Percentiles rank a stretch among this genome's conserved stretches.
Conservation (phyloP, 2,113 vertebrate species). For the Saccopteryx leptura region DNA sequence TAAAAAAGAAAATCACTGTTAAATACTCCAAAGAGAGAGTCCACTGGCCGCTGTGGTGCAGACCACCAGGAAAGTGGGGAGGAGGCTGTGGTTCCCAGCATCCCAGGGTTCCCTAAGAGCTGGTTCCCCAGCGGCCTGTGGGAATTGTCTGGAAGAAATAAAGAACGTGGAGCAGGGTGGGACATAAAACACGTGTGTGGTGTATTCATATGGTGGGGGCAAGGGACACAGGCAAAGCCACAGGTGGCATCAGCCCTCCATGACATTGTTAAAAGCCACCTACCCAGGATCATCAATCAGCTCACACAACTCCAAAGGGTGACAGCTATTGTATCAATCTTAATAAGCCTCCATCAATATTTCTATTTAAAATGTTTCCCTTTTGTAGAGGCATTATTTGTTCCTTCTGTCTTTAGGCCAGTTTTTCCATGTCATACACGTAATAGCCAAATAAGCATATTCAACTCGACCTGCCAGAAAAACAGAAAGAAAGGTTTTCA, state of each 20-base stretch:
- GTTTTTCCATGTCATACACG: not conserved
- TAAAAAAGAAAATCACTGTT: not conserved
- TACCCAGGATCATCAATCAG: not conserved
- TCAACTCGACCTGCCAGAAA: not conserved
- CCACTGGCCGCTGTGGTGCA: not conserved
- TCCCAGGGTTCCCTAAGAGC: not conserved
- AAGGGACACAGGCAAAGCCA: not conserved
- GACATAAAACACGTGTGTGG: not conserved
- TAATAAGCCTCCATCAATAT: not conserved
- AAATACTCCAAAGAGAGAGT: conserved; percentile 28
- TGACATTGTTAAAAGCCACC: not conserved
- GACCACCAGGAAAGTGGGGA: not conserved
- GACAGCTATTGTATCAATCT: not conserved
- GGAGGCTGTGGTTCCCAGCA: not conserved
- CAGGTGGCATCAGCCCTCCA: not conserved
- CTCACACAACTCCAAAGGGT: not conserved
- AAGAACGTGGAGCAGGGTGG: not conserved
- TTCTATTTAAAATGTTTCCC: conserved; percentile 16
- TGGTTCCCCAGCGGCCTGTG: not conserved
- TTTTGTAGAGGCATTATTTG: not conserved
- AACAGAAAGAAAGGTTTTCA: not conserved
- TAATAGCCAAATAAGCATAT: not conserved
- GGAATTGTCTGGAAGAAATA: not conserved
- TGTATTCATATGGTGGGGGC: not conserved
- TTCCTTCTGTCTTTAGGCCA: conserved; percentile 51